phyloP scores from a whole-genome alignment of 2,113 vertebrate species.

The Antigone vipio region DNA sequence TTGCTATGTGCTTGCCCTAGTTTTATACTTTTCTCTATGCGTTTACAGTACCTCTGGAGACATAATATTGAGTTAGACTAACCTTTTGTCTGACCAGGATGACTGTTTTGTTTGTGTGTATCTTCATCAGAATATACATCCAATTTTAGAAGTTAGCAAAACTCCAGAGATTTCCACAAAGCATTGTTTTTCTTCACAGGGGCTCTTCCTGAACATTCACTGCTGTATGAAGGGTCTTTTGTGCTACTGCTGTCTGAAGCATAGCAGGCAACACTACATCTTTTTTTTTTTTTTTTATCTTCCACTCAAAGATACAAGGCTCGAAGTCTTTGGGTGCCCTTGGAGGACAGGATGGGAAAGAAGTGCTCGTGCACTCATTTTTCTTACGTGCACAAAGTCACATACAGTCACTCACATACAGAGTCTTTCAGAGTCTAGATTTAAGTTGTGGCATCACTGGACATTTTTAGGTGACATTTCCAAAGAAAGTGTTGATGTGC shows the following conservation, averaged over 20 bases:
- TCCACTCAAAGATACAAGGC: not conserved
- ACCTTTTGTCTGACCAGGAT: not conserved
- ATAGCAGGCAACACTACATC: not conserved
- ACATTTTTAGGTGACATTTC: not conserved
- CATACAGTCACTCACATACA: not conserved
- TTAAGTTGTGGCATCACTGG: not conserved
- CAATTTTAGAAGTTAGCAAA: not conserved
- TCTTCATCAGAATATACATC: not conserved
- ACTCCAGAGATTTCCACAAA: not conserved
- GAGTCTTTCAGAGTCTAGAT: not conserved
- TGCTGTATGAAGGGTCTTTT: not conserved
- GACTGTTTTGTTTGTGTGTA: not conserved
- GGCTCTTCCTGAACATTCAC: not conserved
- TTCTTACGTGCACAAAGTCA: not conserved
- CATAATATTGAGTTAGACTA: not conserved
- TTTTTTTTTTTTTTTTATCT: not conserved
- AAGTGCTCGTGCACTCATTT: not conserved
- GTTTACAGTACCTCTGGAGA: not conserved
- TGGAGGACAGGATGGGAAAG: not conserved
- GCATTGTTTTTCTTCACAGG: not conserved
- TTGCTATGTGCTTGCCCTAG: not conserved
- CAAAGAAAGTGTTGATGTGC: not conserved
- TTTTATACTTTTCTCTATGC: not conserved
- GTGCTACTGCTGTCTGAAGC: not conserved
- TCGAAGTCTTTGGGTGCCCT: not conserved